Base-by-base conservation (phyloP, 1,140 invertebrate species). In the Archegozetes longisetosus region DNA sequence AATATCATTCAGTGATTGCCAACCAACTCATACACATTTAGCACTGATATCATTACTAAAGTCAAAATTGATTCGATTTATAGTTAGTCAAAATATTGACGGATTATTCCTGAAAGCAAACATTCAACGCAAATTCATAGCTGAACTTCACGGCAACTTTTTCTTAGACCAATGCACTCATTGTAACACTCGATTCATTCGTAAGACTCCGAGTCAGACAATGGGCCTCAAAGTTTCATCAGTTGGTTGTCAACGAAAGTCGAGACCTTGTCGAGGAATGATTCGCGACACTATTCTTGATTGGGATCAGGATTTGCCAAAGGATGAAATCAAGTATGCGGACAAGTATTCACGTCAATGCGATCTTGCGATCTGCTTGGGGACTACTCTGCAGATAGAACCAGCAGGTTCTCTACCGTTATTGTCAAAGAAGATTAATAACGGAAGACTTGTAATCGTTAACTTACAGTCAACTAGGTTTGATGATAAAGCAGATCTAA, bases 81-180 rank as follows among this genome's bases (percentile, higher is more conserved):
- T 98, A 23, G 79, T 98, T 9, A 94, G 88, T 68, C 94, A 98
- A 73, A 98, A 98, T 75, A 94, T 98, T 68, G 95, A 98, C 79
- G 94, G 93, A 0, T 74, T 98, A 26, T 92, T 97, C 76, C 73
- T 95, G n/a, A 79, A 85, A 66, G 92, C 88, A 46, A 91, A 91
- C 17, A 73, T 97, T 61, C 72, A 80, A 14, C 77, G 92, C 59
- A 78, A 82, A 64, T 74, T 83, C 70, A 73, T 98, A 57, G 81
- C 92, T 32, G 95, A 98, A 74, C 75, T 98, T 27, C 95, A 99
- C 78, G 95, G 95, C 32, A 98, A 98, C 71, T 96, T 98, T 84
- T 98, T 94, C 73, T 79, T 88, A 50, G 91, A 96, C 74, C 83
- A 93, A 69, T 98, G 94, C 71, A 82, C 84, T 67, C 80, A 83